A percentile compares a stretch with the other conserved stretches of the same genome.
phyloP scores from a whole-genome alignment of 2,888 invertebrate species.

The Agriopis aurantiaria region DNA sequence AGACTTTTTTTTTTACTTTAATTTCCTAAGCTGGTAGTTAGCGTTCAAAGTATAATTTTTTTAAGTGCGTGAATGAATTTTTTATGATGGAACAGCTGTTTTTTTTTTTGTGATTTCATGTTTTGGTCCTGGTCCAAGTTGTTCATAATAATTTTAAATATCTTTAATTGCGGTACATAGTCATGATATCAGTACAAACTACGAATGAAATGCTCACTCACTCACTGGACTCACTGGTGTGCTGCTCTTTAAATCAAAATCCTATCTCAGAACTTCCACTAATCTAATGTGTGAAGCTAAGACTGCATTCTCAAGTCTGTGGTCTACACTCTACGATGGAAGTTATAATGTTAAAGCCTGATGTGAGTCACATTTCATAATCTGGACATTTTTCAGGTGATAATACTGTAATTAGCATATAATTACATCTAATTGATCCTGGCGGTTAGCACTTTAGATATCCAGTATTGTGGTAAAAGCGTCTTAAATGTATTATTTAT shows the following conservation, averaged over 20 bases:
- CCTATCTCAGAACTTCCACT: neutral
- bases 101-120: too few species aligned
- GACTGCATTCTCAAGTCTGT: neutral
- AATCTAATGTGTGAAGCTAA: neutral
- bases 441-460: constrained; percentile 9
- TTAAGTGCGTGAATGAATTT: too few species aligned
- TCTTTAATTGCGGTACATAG: neutral
- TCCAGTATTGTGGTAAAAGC: neutral
- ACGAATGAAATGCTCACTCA: neutral
- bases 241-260: neutral
- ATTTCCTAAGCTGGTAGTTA: too few species aligned
- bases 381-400: constrained; percentile 43
- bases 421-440: constrained; percentile 42
- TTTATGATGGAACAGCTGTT: too few species aligned
- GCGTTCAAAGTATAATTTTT: too few species aligned
- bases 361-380: constrained; percentile 22
- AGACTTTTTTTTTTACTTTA: too few species aligned
- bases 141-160: too few species aligned
- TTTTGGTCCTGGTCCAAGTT: too few species aligned
- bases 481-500: neutral
- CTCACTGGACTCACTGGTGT: neutral
- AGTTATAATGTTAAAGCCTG: neutral
- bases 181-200: neutral
- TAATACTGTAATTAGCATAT: constrained; percentile 48
- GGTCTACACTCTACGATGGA: neutral